Evolutionary conservation across 2,888 invertebrate genomes (phyloP).

Genomic region (Trachelus troglodyta): DNA sequence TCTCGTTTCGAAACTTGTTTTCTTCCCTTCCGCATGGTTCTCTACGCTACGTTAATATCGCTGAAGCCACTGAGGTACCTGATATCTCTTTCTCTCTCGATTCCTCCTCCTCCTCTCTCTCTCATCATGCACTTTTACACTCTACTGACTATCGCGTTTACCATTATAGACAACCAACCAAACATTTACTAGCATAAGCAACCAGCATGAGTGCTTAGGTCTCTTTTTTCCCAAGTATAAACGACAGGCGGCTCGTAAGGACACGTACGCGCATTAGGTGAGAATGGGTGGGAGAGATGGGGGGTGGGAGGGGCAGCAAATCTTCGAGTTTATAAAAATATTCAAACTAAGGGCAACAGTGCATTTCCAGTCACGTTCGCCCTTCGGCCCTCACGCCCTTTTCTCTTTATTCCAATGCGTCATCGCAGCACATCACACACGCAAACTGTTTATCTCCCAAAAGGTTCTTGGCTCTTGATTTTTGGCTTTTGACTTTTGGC

Average conservation of each 20-base stretch:
- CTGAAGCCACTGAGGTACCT: too few relatives aligned
- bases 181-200: not conserved
- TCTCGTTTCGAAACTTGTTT: not conserved
- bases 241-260: too few relatives aligned
- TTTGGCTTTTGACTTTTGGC: too few relatives aligned
- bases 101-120: conserved; percentile 5
- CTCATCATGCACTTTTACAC: not conserved
- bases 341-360: conserved; percentile 41
- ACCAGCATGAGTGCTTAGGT: not conserved
- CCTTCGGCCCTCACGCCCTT: conserved; percentile 24
- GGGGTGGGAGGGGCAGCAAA: conserved; percentile 13
- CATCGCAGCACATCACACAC: too few relatives aligned
- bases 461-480: too few relatives aligned
- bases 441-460: too few relatives aligned
- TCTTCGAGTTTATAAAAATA: conserved; percentile 57
- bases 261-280: too few relatives aligned
- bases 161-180: conserved; percentile 7
- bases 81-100: conserved; percentile 11
- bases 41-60: not conserved
- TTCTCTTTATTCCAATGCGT: too few relatives aligned
- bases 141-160: conserved; percentile 11
- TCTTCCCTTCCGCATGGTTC: not conserved
- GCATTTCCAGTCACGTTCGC: conserved; percentile 38
- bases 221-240: not conserved
- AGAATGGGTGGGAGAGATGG: not conserved